Conservation (phyloP, 2,888 invertebrate species). For the Saturnia japonica region DNA sequence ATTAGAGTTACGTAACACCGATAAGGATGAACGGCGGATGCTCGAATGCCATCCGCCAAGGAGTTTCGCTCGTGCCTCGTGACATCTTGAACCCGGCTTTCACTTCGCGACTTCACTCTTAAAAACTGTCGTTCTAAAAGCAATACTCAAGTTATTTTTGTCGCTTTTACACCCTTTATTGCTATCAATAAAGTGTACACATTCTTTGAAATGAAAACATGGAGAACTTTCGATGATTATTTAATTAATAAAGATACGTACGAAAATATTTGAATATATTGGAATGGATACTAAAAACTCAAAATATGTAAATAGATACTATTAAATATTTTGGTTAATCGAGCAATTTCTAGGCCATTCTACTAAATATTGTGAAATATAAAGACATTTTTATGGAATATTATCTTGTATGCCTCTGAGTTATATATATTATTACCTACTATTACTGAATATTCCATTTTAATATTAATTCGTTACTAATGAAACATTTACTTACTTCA, state of each 20-base stretch:
- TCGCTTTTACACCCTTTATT: conserved; percentile 3
- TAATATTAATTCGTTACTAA: neutral
- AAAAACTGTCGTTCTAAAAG: conserved; percentile 25
- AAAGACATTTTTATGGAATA: conserved; percentile 34
- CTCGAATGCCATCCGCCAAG: conserved; percentile 15
- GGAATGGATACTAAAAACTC: neutral
- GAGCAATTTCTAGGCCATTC: conserved; percentile 33
- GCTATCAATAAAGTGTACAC: neutral
- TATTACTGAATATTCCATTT: neutral
- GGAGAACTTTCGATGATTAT: neutral
- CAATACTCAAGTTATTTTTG: conserved; percentile 1
- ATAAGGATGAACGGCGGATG: conserved; percentile 41
- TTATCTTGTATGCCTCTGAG: neutral
- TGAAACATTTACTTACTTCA: neutral
- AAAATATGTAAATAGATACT: neutral
- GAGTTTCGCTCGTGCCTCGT: conserved; percentile 43
- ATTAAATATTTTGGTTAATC: conserved; percentile 28
- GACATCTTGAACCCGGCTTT: conserved; percentile 76
- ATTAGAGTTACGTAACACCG: conserved; percentile 6
- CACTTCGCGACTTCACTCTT: conserved; percentile 52
- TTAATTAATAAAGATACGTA: neutral
- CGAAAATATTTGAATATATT: neutral
- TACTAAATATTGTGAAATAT: conserved; percentile 30
- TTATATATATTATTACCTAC: neutral
- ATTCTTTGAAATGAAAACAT: neutral